A percentile compares a stretch with the other conserved stretches of the same genome.
phyloP scores from a whole-genome alignment of 2,113 vertebrate species.

The Protobothrops flavoviridis region DNA sequence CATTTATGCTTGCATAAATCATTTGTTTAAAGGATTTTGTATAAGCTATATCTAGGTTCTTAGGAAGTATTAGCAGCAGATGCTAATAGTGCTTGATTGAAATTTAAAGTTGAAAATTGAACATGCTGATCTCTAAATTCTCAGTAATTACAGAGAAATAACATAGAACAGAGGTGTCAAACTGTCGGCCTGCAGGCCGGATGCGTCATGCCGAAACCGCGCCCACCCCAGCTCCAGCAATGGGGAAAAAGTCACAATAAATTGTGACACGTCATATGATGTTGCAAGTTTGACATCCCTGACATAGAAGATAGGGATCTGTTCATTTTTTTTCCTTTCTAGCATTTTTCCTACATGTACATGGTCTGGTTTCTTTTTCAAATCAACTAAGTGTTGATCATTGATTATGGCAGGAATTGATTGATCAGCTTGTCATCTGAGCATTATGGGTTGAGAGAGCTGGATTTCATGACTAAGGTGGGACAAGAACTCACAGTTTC shows the following conservation, averaged over 20 bases:
- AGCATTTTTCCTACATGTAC: no score
- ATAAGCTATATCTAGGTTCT: neutral
- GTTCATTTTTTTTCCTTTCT: neutral
- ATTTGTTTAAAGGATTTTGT: neutral
- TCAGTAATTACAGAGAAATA: neutral
- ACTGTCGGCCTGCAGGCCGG: no score
- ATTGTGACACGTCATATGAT: no score
- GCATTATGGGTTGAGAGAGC: neutral
- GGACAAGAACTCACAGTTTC: neutral
- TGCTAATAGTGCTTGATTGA: neutral
- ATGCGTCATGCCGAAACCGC: no score
- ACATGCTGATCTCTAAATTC: neutral
- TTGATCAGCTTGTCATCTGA: neutral
- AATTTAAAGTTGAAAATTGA: neutral
- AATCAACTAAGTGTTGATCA: no score
- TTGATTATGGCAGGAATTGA: neutral
- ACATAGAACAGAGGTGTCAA: neutral
- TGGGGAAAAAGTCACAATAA: no score
- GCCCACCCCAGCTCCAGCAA: no score
- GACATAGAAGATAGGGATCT: neutral
- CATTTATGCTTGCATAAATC: neutral
- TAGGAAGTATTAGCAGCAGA: neutral
- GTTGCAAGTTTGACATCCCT: no score
- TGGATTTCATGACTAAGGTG: neutral
- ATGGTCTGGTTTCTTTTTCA: no score